A percentile compares a stretch with the other conserved stretches of the same genome.
Evolutionary conservation across 2,113 vertebrate species (phyloP).

Genomic region (Tamias sibiricus): DNA sequence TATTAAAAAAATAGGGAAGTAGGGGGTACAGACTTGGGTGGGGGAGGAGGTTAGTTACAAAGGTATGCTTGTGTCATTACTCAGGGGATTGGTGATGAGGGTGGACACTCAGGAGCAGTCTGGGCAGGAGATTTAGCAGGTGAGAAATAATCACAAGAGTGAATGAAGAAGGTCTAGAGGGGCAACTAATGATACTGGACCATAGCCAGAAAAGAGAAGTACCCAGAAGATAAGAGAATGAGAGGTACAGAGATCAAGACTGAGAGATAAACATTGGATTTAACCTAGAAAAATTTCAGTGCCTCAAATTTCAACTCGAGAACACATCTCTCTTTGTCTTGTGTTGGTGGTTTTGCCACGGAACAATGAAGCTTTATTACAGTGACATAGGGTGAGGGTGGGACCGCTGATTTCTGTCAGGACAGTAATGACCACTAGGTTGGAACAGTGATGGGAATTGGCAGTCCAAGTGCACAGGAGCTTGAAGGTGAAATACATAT

Average conservation of each 20-base stretch:
- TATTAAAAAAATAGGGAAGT: neutral
- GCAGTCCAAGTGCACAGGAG: neutral
- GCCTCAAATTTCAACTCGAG: neutral
- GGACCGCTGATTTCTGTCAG: neutral
- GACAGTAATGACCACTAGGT: neutral
- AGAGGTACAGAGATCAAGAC: neutral
- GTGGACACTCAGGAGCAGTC: fast-evolving
- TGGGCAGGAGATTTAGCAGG: neutral
- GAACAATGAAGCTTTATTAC: neutral
- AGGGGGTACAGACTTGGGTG: neutral
- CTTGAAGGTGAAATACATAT: neutral
- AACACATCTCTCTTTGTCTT: neutral
- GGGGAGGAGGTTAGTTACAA: neutral
- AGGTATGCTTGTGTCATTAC: too few relatives aligned
- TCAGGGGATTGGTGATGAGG: neutral
- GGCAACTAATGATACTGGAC: neutral
- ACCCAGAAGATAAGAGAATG: neutral
- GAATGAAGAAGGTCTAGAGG: neutral
- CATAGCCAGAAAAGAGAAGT: neutral
- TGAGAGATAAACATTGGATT: neutral
- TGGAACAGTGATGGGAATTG: neutral
- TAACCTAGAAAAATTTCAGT: neutral
- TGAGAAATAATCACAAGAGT: neutral
- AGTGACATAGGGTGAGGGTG: neutral
- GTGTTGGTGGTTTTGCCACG: neutral